phyloP scores from a whole-genome alignment of 2,888 invertebrate species.

The Thereva unica region DNA sequence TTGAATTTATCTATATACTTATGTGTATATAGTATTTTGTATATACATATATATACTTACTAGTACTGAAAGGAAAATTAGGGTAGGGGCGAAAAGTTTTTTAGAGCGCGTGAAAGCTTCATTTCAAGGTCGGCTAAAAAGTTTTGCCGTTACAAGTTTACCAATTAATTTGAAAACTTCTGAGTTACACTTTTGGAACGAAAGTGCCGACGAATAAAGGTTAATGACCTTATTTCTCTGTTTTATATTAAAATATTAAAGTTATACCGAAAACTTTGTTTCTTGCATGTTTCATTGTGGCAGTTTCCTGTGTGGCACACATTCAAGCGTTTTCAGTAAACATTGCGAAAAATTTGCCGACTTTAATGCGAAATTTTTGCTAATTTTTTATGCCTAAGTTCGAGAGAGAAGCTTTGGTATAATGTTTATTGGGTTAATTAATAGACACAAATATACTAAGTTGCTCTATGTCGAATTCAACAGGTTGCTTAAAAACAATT shows the following conservation, averaged over 20 bases:
- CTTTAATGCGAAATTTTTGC: too few species aligned
- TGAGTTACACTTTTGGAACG: slow-evolving; percentile 21
- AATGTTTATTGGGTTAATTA: too few species aligned
- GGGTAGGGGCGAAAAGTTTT: slow-evolving; percentile 32
- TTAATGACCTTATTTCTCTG: slow-evolving; percentile 30
- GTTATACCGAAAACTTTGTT: neutral
- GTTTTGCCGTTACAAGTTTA: slow-evolving; percentile 43
- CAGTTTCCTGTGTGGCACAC: too few species aligned
- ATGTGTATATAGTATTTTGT: slow-evolving; percentile 13
- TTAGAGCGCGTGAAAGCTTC: slow-evolving; percentile 34
- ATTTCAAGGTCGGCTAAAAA: slow-evolving; percentile 43
- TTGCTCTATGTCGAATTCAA: too few species aligned
- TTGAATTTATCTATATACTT: neutral
- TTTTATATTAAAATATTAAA: slow-evolving; percentile 21
- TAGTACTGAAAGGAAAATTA: slow-evolving; percentile 31
- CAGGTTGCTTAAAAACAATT: too few species aligned
- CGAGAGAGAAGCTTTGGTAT: too few species aligned
- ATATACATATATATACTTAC: neutral
- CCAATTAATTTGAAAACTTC: slow-evolving; percentile 41
- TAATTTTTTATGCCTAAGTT: too few species aligned
- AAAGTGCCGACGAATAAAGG: slow-evolving; percentile 25
- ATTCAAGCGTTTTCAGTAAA: too few species aligned
- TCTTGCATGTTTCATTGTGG: too few species aligned
- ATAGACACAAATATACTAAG: too few species aligned
- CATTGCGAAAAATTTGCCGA: too few species aligned